Conservation (phyloP, 1,140 invertebrate genomes). For the Brachystomella parvula region DNA sequence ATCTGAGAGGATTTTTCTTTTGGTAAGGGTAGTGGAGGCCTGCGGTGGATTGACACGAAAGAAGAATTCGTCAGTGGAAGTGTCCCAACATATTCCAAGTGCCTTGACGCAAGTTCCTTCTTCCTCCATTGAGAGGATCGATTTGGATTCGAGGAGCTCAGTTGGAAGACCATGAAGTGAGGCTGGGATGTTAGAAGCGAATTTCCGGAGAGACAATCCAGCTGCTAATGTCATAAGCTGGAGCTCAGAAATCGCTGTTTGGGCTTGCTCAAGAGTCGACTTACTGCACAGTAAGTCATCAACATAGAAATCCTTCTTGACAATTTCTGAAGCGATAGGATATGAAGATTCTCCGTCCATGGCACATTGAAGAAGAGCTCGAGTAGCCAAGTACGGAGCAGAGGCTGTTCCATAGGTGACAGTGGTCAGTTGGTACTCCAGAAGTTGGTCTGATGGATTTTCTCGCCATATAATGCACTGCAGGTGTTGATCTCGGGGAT, state of each 20-base stretch:
- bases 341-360: constrained; percentile 35
- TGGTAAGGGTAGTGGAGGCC: constrained; percentile 32
- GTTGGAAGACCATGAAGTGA: no score
- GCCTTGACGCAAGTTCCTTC: neutral
- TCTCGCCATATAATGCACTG: constrained; percentile 37
- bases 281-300: constrained; percentile 44
- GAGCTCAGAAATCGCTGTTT: no score
- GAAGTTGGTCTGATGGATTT: constrained; percentile 20
- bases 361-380: constrained; percentile 36
- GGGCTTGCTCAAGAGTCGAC: constrained; percentile 23
- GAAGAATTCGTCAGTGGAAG: neutral
- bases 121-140: neutral
- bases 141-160: no score
- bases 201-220: no score
- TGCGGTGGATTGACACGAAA: constrained; percentile 27
- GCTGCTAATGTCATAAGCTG: no score
- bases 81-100: constrained; percentile 6
- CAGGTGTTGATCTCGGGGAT: constrained; percentile 5
- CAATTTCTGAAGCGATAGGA: constrained; percentile 18
- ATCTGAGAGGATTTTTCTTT: constrained; percentile 19
- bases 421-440: constrained; percentile 39
- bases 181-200: no score
- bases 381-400: constrained; percentile 40
- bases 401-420: constrained; percentile 41
- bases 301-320: constrained; percentile 38